Percentiles rank a stretch among this genome's conserved stretches.
These are phyloP conservation scores for Metaphire vulgaris DNA, from an alignment of 1,140 invertebrate species.

Conservation along the genomic window DNA sequence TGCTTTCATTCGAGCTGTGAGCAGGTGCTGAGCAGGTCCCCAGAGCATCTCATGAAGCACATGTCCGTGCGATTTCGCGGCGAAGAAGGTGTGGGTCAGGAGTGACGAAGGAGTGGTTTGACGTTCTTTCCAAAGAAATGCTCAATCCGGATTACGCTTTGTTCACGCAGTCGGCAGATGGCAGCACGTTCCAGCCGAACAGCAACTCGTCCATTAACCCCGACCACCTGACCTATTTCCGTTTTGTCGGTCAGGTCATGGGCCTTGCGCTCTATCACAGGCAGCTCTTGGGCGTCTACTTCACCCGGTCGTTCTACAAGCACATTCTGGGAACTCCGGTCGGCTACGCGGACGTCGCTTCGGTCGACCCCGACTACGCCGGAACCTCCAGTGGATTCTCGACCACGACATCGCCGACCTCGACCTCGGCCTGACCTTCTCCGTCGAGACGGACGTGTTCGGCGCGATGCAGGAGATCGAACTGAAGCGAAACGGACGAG, in stretches of 20 bases:
- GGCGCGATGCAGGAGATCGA: slow-evolving; percentile 73
- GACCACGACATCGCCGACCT: slow-evolving; percentile 78
- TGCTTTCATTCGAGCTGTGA: slow-evolving; percentile 43
- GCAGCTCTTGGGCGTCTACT: slow-evolving; percentile 44
- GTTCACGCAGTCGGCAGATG: slow-evolving; percentile 81
- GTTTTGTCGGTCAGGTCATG: slow-evolving; percentile 88
- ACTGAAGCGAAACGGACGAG: slow-evolving; percentile 57
- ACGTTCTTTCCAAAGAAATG: slow-evolving; percentile 85
- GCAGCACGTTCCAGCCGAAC: slow-evolving; percentile 49
- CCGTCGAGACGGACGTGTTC: slow-evolving; percentile 90
- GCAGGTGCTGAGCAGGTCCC: slow-evolving; percentile 34
- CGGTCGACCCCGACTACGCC: slow-evolving; percentile 50
- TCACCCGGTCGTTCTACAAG: slow-evolving; percentile 50
- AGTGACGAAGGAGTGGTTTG: slow-evolving; percentile 89
- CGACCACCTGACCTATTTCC: slow-evolving; percentile 93
- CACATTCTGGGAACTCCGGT: slow-evolving; percentile 48
- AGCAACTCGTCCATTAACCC: slow-evolving; percentile 59
- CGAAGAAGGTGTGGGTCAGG: slow-evolving; percentile 93
- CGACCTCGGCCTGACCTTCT: slow-evolving; percentile 86
- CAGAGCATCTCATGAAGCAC: slow-evolving; percentile 85
- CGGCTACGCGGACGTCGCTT: slow-evolving; percentile 44
- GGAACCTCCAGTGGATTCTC: slow-evolving; percentile 56
- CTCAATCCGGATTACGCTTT: slow-evolving; percentile 92
- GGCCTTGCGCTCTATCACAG: slow-evolving; percentile 61
- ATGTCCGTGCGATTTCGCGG: slow-evolving; percentile 89